Percentiles rank a stretch among this genome's conserved stretches.
phyloP scores from a whole-genome alignment of 2,797 vertebrate species.

The Halcyon badia region DNA sequence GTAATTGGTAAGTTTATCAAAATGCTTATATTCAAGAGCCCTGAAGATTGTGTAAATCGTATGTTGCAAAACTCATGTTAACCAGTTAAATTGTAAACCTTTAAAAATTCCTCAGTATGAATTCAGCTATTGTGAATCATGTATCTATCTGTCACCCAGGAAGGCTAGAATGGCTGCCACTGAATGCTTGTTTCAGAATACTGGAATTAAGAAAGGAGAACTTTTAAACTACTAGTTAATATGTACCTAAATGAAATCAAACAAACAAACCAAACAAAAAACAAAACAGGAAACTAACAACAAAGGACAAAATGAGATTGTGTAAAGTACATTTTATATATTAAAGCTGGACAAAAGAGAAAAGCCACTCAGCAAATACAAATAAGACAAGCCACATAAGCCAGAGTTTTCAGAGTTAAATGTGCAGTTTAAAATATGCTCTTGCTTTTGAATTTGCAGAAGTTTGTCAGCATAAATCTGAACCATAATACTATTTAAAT shows the following conservation, averaged over 20 bases:
- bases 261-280: no score
- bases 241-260: no score
- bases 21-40: not conserved
- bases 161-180: not conserved
- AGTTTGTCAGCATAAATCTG: not conserved
- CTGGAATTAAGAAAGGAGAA: no score
- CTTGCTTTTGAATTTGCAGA: constrained; percentile 7
- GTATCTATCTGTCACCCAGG: not conserved
- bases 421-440: not conserved
- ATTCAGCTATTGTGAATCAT: not conserved
- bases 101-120: not conserved
- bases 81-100: not conserved
- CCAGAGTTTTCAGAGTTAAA: constrained; percentile 26
- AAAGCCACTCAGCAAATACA: not conserved
- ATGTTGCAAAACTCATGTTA: not conserved
- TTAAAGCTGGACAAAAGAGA: not conserved
- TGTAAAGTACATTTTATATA: not conserved
- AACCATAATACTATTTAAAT: constrained; percentile 32
- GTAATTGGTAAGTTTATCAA: not conserved
- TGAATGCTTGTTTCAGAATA: not conserved
- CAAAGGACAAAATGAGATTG: not conserved
- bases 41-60: not conserved
- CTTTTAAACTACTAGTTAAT: no score
- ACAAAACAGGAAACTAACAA: no score
- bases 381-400: constrained; percentile 1